These are phyloP conservation scores for Porites lutea DNA, from an alignment of 64 coral and sea anemone species.

Conservation along the genomic window DNA sequence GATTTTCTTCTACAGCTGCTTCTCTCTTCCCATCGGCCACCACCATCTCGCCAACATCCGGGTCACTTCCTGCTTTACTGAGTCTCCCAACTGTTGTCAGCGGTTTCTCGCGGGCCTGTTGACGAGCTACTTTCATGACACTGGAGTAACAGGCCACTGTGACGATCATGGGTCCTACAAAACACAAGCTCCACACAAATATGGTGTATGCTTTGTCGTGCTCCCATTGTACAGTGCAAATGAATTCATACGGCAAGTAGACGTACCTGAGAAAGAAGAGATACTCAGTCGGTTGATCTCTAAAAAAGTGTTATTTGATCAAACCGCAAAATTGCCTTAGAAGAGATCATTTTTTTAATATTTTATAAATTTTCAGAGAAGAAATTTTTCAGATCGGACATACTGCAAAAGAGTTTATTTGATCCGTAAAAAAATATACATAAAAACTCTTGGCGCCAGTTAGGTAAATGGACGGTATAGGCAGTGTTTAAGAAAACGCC, in stretches of 20 bases:
- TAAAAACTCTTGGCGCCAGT: too few relatives aligned
- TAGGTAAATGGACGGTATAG: too few relatives aligned
- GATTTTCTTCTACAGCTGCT: background rate
- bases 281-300: background rate
- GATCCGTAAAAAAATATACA: too few relatives aligned
- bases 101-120: background rate
- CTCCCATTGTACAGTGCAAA: slow-evolving; percentile 82
- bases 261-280: slow-evolving; percentile 19
- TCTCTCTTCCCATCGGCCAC: background rate
- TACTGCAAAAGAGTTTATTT: too few relatives aligned
- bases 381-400: too few relatives aligned
- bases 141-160: slow-evolving; percentile 61
- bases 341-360: too few relatives aligned
- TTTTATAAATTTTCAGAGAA: too few relatives aligned
- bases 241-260: slow-evolving; percentile 74
- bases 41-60: background rate
- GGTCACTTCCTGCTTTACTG: background rate
- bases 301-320: too few relatives aligned
- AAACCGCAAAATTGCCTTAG: too few relatives aligned
- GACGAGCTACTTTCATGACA: slow-evolving; percentile 44
- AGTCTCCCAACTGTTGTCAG: slow-evolving; percentile 5
- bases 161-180: slow-evolving; percentile 47
- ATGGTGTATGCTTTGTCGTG: slow-evolving; percentile 42
- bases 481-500: too few relatives aligned
- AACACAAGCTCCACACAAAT: slow-evolving; percentile 34